Conservation (phyloP, 2,113 vertebrate species). For the western clawed frog (Xenopus tropicalis) region DNA sequence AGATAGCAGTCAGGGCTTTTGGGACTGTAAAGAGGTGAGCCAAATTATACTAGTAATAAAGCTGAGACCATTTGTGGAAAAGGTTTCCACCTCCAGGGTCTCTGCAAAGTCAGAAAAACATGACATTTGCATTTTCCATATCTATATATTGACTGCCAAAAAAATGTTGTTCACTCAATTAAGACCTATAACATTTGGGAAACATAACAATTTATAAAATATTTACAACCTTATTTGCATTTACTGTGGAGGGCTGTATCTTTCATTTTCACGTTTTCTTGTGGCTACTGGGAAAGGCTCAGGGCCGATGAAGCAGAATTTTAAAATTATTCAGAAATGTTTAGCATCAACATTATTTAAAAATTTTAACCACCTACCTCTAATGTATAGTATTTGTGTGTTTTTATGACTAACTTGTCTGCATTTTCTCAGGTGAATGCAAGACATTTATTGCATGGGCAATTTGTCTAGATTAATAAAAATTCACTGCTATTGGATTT, state of each 20-base stretch:
- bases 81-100: constrained; percentile 70
- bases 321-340: neutral
- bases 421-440: too few species aligned
- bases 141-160: constrained; percentile 83
- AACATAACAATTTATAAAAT: constrained; percentile 79
- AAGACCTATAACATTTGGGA: constrained; percentile 82
- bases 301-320: constrained; percentile 6
- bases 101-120: constrained; percentile 79
- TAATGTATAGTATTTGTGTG: neutral
- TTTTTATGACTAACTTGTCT: too few species aligned
- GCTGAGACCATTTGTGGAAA: constrained; percentile 74
- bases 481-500: too few species aligned
- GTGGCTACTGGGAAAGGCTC: constrained; percentile 13
- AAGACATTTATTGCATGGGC: too few species aligned
- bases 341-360: neutral
- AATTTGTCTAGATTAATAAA: too few species aligned
- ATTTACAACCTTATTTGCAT: constrained; percentile 80
- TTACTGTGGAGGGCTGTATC: constrained; percentile 58
- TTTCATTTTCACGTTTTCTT: neutral
- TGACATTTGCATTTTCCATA: constrained; percentile 83
- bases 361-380: neutral
- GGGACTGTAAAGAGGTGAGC: constrained; percentile 72
- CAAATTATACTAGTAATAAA: constrained; percentile 86
- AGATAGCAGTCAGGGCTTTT: constrained; percentile 72
- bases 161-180: constrained; percentile 79